Base-by-base conservation (phyloP, 2,797 vertebrate genomes). In the Rhinophrynus dorsalis region DNA sequence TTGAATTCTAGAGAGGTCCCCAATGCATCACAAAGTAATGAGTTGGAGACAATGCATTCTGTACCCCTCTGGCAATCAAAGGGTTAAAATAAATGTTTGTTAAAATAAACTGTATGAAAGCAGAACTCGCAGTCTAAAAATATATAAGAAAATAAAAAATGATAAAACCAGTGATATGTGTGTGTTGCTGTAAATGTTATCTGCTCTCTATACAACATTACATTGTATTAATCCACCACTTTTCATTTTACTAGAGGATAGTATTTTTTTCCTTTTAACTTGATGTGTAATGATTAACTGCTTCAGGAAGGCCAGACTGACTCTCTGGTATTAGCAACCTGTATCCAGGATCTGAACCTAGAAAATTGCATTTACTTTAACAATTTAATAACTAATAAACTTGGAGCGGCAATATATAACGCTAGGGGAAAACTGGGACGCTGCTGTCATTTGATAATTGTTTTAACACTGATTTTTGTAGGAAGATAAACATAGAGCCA, bases 211-310 rank as follows among this genome's bases (percentile, higher is more conserved):
- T 15, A 15, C 20, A 18, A n/a, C n/a, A n/a, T n/a, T 10, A 23
- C 47, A 35, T n/a, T 21, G 27, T 47, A 35, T 18, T 51, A 42
- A 42, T 6, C 13, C 10, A 7, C 54, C 9, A 27, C 33, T 38
- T 70, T 45, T 48, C 10, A n/a, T 18, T 51, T 45, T 11, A 55
- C 6, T 15, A 54, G 10, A 55, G 33, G 60, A 68, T 51, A 54
- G 13, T 44, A 9, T 61, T 52, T 24, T 70, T 68, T 44, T 44
- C 20, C 9, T 44, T 44, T 61, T 61, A 32, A 44, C 3, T 61
- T 18, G 26, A 62, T 24, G 20, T 55, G 13, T 56, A 70, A 70
- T 70, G 48, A 70, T 70, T 69, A 69, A 69, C 67, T 45, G 67
- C 29, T 55, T 55, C 58, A 70, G 58, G 67, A 69, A 70, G 37